Evolutionary conservation across 2,888 invertebrate genomes (phyloP).

Genomic region (Serripes groenlandicus): DNA sequence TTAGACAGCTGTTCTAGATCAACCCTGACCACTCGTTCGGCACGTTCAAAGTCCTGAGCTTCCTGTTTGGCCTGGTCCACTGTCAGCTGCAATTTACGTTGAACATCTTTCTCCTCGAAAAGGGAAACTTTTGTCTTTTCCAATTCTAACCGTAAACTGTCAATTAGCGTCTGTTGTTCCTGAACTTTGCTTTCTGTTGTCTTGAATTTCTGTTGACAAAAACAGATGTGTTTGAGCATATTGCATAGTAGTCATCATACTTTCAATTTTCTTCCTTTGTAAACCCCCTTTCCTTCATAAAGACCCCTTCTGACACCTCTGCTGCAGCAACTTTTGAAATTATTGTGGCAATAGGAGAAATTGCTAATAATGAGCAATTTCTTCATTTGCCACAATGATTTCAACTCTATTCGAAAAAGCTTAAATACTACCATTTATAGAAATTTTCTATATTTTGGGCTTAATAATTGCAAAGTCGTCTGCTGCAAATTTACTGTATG

Average conservation of each 20-base stretch:
- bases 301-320: too few species aligned
- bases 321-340: neutral
- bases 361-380: neutral
- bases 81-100: slow-evolving; percentile 79
- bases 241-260: too few species aligned
- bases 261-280: too few species aligned
- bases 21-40: slow-evolving; percentile 84
- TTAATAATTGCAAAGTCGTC: too few species aligned
- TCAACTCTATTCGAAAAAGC: too few species aligned
- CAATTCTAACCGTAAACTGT: slow-evolving; percentile 80
- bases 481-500: too few species aligned
- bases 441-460: too few species aligned
- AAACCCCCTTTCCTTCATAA: too few species aligned
- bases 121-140: slow-evolving; percentile 78
- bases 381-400: neutral
- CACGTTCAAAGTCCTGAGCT: slow-evolving; percentile 83
- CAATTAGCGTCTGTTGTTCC: slow-evolving; percentile 80
- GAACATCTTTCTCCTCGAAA: slow-evolving; percentile 78
- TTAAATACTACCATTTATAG: too few species aligned
- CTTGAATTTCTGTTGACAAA: slow-evolving; percentile 85
- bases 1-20: slow-evolving; percentile 84
- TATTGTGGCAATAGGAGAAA: neutral
- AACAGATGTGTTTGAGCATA: too few species aligned
- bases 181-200: slow-evolving; percentile 81
- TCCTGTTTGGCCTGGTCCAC: slow-evolving; percentile 79